Percentiles rank a stretch among this genome's conserved stretches.
Evolutionary conservation across 1,140 invertebrate species (phyloP).

Genomic region (Prorops nasuta): DNA sequence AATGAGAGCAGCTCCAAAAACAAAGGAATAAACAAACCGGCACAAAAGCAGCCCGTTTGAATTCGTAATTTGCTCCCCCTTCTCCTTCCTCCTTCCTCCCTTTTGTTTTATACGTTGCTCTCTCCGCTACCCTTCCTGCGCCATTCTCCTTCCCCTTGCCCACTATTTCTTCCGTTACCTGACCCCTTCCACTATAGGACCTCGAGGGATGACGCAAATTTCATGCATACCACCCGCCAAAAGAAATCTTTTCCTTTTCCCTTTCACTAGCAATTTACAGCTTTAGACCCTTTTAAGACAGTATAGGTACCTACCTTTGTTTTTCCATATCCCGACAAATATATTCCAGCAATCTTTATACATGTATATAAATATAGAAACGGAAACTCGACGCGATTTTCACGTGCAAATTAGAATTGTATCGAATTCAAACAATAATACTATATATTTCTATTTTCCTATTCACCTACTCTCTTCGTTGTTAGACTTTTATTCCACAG

Average conservation of each 20-base stretch:
- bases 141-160: slow-evolving; percentile 24
- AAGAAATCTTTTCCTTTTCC: slow-evolving; percentile 22
- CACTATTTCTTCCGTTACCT: slow-evolving; percentile 9
- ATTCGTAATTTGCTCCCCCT: slow-evolving; percentile 50
- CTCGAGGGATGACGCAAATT: slow-evolving; percentile 9
- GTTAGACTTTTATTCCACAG: too few relatives aligned
- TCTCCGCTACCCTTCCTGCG: not conserved
- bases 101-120: slow-evolving; percentile 42
- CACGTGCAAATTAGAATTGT: too few relatives aligned
- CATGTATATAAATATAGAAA: too few relatives aligned
- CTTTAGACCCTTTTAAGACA: too few relatives aligned
- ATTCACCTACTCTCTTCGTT: too few relatives aligned
- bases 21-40: slow-evolving; percentile 53
- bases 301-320: too few relatives aligned
- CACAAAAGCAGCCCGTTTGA: slow-evolving; percentile 53
- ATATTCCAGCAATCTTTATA: too few relatives aligned
- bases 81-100: slow-evolving; percentile 41
- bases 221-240: slow-evolving; percentile 5
- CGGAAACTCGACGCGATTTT: too few relatives aligned
- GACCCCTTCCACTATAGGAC: slow-evolving; percentile 16
- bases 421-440: too few relatives aligned
- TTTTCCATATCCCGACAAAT: too few relatives aligned
- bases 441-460: too few relatives aligned
- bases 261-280: too few relatives aligned
- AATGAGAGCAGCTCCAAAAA: slow-evolving; percentile 34